phyloP scores from a whole-genome alignment of 1,140 invertebrate genomes.

The Sitophilus oryzae region DNA sequence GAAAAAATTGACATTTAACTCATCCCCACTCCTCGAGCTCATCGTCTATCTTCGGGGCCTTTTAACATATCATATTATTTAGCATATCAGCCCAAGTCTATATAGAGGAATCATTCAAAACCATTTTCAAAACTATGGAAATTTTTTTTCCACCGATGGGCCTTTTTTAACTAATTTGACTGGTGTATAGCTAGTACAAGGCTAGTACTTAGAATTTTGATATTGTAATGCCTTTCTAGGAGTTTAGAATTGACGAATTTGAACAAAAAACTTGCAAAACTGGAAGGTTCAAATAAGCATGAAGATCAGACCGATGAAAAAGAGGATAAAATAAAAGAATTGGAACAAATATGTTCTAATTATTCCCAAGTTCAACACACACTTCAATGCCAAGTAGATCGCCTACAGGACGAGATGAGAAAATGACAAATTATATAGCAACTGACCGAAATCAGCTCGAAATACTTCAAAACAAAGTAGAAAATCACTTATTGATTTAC shows the following conservation, averaged over 20 bases:
- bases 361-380: slow-evolving; percentile 38
- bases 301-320: slow-evolving; percentile 42
- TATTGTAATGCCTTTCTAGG: slow-evolving; percentile 18
- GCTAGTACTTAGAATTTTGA: no score
- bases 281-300: slow-evolving; percentile 26
- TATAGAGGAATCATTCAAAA: no score
- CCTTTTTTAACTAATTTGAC: no score
- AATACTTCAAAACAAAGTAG: slow-evolving; percentile 35
- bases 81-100: no score
- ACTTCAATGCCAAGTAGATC: slow-evolving; percentile 48
- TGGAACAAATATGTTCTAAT: slow-evolving; percentile 43
- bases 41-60: no score
- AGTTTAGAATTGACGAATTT: slow-evolving; percentile 35
- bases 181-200: no score
- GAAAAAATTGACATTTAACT: no score
- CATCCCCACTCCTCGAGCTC: no score
- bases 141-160: no score
- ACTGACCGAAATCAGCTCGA: slow-evolving; percentile 42
- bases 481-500: slow-evolving; percentile 42
- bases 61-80: no score
- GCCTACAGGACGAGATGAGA: slow-evolving; percentile 51
- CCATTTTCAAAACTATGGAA: no score
- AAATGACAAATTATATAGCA: slow-evolving; percentile 43
- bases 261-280: slow-evolving; percentile 28
- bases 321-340: slow-evolving; percentile 43